Base-by-base conservation (phyloP, 2,113 vertebrate species). In the Phrynocephalus versicolor region DNA sequence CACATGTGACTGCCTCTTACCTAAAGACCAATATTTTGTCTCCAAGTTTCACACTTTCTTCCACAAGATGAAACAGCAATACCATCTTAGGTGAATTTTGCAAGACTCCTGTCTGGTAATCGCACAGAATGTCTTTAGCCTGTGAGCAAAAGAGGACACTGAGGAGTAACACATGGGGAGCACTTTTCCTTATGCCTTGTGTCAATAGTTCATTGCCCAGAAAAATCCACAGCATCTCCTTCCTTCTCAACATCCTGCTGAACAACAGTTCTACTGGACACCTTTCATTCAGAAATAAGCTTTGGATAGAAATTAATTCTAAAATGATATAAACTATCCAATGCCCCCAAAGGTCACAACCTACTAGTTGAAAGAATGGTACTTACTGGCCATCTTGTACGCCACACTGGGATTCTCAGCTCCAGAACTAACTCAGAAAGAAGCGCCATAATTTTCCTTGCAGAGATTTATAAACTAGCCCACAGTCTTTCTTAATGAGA, bases 81-180 rank as follows among this genome's bases (percentile, higher is more conserved):
- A 98, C 96, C 98, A 99, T 99, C 94, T 99, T 99, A 64, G 98
- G 98, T 0, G 99, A 99, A 93, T 99, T 99, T 89, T 99, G 97
- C 90, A 99, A 94, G 89, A 99, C 95, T 58, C 99, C 99, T 0
- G 94, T 96, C 88, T 97, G 97, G 92, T 99, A 99, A 93, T 97
- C 96, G 83, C 94, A 97, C 96, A 99, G 96, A 87, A 99, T 96
- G 86, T 98, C 98, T 93, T 99, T 99, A 86, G 99, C 99, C 99
- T 99, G 89, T 33, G 79, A 0, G 94, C 83, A 93, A 93, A 77
- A 79, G 25, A 72, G 84, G 77, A 60, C 58, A 80, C 14, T 71
- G 4, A 37, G 70, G 4, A 37, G 70, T 77, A 55, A 60, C 41
- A 77, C 25, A 23, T 19, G 12, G 41, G 14, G 60, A 73, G n/a